Percentiles rank a stretch among this genome's conserved stretches.
Evolutionary conservation across 92 coral and sea anemone species (phyloP).

Genomic region (Hydrozoanthus gracilis): DNA sequence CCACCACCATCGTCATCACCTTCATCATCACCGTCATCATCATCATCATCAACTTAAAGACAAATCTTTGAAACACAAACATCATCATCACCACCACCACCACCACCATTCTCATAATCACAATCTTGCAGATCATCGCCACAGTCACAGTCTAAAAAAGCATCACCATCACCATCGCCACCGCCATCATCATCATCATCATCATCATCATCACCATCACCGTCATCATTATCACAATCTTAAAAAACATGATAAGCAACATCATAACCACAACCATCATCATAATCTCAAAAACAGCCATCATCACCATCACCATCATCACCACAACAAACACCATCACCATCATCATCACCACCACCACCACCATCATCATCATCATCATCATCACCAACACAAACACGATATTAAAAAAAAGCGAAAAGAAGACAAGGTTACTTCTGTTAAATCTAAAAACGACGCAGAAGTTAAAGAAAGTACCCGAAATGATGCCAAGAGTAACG

Average conservation of each 20-base stretch:
- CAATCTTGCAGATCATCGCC: background rate
- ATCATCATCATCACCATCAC: constrained; percentile 4
- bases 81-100: constrained; percentile 26
- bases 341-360: constrained; percentile 11
- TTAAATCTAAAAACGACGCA: background rate
- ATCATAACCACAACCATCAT: background rate
- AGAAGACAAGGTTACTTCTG: background rate
- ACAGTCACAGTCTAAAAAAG: background rate
- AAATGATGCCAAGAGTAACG: constrained; percentile 1
- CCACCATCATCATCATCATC: constrained; percentile 18
- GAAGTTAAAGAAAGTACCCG: background rate
- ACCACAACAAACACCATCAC: background rate
- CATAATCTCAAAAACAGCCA: background rate
- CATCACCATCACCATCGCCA: constrained; percentile 11
- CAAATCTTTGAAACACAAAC: constrained; percentile 20
- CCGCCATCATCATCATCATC: background rate
- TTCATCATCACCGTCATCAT: constrained; percentile 6
- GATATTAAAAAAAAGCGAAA: background rate
- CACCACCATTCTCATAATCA: constrained; percentile 22
- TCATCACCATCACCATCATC: constrained; percentile 1
- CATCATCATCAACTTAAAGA: background rate
- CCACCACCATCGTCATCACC: constrained; percentile 28
- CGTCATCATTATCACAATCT: background rate
- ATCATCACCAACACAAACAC: constrained; percentile 5
- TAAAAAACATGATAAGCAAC: background rate